Evolutionary conservation across 2,888 invertebrate species (phyloP), one percentile per base, ranked within the genome.

Genomic region (Sthenelais limicola): DNA sequence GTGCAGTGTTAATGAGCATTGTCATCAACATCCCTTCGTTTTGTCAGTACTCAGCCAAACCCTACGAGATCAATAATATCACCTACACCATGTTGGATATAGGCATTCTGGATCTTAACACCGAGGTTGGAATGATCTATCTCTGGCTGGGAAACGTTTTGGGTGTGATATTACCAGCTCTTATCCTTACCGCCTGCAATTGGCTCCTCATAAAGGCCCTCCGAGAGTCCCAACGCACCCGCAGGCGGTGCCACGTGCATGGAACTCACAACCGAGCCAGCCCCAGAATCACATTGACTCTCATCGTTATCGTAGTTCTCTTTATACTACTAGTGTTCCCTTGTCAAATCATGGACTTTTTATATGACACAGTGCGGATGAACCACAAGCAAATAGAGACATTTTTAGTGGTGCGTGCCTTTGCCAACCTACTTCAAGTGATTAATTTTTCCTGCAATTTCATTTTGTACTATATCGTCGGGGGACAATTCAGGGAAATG

Each of bases 301-400:
- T 86, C n/a, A 82, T 85, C 21, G 81, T 83, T 0, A 83, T 85
- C 28, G 82, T 84, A 26, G 77, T 84, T 9, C 73, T 83, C 49
- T 86, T 85, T 74, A 80, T 86, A 0, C 78, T 85, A 32, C 78
- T 86, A n/a, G 84, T 85, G 12, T 84, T 83, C 4, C 86, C 86
- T 1, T 83, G 82, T 47, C 85, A 86, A 76, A 77, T 86, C 12
- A 73, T 85, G 43, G 85, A 86, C 72, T 84, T 84, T 69, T 79
- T 80, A 15, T 68, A 78, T 28, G 69, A 74, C 48, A 18, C 73
- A 15, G 18, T 68, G 9, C 26, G 56, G 21, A 71, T 77, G n/a
- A 66, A 38, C 24, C 28, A 62, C 0, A 18, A 71, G 3, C n/a
- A 26, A 9, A 58, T 56, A 12, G 54, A 74, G 30, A 49, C 28